phyloP scores from a whole-genome alignment of 2,113 vertebrate genomes.

The Arizona elegans region DNA sequence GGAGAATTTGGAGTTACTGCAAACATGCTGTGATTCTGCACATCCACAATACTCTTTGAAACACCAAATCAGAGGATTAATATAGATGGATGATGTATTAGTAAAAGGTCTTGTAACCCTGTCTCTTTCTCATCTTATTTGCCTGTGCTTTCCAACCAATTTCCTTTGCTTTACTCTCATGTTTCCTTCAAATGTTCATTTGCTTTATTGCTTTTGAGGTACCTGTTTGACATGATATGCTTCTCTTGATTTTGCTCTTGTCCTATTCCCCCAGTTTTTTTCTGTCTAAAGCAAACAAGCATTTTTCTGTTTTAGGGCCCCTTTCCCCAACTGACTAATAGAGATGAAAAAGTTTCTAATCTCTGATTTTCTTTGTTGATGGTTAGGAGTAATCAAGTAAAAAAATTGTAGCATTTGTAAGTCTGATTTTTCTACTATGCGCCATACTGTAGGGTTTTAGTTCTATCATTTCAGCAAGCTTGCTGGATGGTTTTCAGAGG shows the following conservation, averaged over 20 bases:
- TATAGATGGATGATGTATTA: background rate
- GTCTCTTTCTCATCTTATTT: background rate
- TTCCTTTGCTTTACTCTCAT: background rate
- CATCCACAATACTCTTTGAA: background rate
- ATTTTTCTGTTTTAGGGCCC: background rate
- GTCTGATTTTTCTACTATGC: background rate
- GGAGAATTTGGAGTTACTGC: background rate
- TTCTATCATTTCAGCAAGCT: background rate
- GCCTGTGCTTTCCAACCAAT: background rate
- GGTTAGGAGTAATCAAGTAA: conserved; percentile 28
- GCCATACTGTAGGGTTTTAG: background rate
- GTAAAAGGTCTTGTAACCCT: background rate
- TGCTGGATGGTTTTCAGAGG: background rate
- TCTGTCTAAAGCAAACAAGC: conserved; percentile 2
- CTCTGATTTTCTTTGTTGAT: conserved; percentile 24
- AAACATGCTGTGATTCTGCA: background rate
- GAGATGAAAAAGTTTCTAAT: background rate
- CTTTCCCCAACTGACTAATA: background rate
- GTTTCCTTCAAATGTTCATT: background rate
- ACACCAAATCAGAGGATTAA: background rate
- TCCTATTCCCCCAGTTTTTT: background rate
- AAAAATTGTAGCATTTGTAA: background rate
- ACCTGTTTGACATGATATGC: background rate
- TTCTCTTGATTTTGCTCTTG: background rate
- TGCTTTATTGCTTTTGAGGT: background rate